Evolutionary conservation across 2,113 vertebrate genomes (phyloP), one percentile per base, ranked within the genome.

Genomic region (Apteryx mantelli): DNA sequence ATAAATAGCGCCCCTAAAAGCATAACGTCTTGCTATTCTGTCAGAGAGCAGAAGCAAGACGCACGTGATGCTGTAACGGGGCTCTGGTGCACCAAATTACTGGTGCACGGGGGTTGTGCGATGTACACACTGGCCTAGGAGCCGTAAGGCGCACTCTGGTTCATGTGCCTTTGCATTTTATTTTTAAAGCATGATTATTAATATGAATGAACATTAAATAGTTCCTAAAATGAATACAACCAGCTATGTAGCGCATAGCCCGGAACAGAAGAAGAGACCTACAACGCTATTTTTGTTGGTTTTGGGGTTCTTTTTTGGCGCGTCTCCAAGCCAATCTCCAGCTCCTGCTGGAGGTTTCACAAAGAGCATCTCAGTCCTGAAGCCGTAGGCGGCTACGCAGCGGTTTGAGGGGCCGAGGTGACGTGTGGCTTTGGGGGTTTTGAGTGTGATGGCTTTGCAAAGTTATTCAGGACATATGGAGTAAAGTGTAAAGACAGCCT

Each of bases 181-280:
- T 38, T 38, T 38, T 38, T 38, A 38, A 38, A 38, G 36, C 36
- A 38, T 38, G 36, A 38, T 38, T 38, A 11, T 42, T 42, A 42
- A 42, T 13, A 42, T 42, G 42, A 5, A 42, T 42, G 9, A 42
- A 42, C 42, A 42, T 38, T 38, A 38, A 38, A 38, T 38, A 38
- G 36, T 10, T 42, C 56, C 7, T 16, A 36, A 56, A 61, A 61
- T 13, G 36, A 50, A 1, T 10, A 7, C 6, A 28, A 38, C 14
- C 32, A 71, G 28, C 42, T 32, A 36, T 14, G 30, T 22, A 48
- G 11, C 0, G 0, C 30, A 20, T 21, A 0, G 1, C 7, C 16
- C 21, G 32, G 6, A 20, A 14, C 2, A 61, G 38, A 13, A 66
- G 38, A 30, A 52, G 56, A 61, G 36, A 18, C 48, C 10, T 36